Percentiles rank a stretch among this genome's conserved stretches.
Conservation (phyloP, 1,140 invertebrate genomes). For the Dufourea novaeangliae region DNA sequence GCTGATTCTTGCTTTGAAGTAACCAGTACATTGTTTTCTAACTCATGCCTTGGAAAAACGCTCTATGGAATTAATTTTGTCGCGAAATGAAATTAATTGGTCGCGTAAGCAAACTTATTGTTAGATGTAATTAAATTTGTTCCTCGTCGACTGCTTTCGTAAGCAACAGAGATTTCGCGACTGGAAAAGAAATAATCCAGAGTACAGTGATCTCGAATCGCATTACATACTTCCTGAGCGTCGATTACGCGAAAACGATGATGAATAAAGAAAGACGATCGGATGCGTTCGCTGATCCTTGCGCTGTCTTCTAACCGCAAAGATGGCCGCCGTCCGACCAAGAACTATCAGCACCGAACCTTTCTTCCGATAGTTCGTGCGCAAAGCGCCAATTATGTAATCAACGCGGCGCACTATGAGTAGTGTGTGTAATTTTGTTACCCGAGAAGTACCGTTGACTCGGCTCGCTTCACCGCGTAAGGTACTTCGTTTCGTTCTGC, state of each 20-base stretch:
- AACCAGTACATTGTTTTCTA: too few relatives aligned
- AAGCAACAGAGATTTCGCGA: too few relatives aligned
- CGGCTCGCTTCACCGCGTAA: constrained; percentile 44
- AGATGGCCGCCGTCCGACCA: constrained; percentile 3
- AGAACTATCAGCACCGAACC: neutral
- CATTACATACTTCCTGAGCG: constrained; percentile 8
- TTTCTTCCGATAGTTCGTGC: constrained; percentile 34
- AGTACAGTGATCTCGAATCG: constrained; percentile 3
- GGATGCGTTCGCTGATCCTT: neutral
- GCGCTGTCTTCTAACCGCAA: neutral
- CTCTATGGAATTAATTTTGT: too few relatives aligned
- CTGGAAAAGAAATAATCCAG: neutral
- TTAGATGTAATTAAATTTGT: too few relatives aligned
- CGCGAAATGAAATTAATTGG: too few relatives aligned
- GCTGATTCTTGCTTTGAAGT: too few relatives aligned
- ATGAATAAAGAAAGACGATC: neutral
- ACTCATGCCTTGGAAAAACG: too few relatives aligned
- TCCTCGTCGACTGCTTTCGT: too few relatives aligned
- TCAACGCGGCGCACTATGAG: constrained; percentile 53
- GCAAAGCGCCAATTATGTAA: constrained; percentile 55
- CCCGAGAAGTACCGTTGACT: constrained; percentile 59
- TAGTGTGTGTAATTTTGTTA: constrained; percentile 60
- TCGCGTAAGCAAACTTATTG: too few relatives aligned
- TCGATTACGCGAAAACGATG: constrained; percentile 7
- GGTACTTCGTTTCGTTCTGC: constrained; percentile 41